These are phyloP conservation scores for Rhizoglyphus robini DNA, from an alignment of 1,140 invertebrate genomes.

Conservation along the genomic window DNA sequence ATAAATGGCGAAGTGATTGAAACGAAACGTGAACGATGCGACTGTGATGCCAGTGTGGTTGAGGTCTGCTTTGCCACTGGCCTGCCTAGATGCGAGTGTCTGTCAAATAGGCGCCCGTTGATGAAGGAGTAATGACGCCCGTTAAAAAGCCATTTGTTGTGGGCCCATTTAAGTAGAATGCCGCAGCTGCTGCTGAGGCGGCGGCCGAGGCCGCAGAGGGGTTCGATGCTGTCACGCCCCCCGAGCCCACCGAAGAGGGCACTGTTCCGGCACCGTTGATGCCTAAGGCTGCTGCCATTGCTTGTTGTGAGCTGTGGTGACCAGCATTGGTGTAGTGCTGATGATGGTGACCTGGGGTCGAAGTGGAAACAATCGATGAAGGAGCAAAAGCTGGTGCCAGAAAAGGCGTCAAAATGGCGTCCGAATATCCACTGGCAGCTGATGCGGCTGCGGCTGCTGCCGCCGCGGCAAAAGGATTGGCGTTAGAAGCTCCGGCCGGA, in stretches of 20 bases:
- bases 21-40: not conserved
- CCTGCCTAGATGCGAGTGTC: slow-evolving; percentile 8
- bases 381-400: slow-evolving; percentile 5
- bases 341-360: not conserved
- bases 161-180: not conserved
- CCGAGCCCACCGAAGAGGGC: not conserved
- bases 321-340: not conserved
- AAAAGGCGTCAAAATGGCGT: not conserved
- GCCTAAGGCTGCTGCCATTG: not conserved
- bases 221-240: not conserved
- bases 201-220: not conserved
- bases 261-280: not conserved
- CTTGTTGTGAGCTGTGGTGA: not conserved
- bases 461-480: not conserved
- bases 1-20: too few species aligned
- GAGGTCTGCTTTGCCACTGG: not conserved
- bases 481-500: not conserved
- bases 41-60: not conserved
- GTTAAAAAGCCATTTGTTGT: slow-evolving; percentile 12
- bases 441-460: not conserved
- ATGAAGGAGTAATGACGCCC: slow-evolving; percentile 9
- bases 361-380: not conserved
- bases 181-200: not conserved
- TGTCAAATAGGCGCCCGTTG: slow-evolving; percentile 5
- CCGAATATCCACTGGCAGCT: slow-evolving; percentile 2